These are phyloP conservation scores for Geophilus truncorum DNA, from an alignment of 2,888 invertebrate genomes.

Conservation along the genomic window DNA sequence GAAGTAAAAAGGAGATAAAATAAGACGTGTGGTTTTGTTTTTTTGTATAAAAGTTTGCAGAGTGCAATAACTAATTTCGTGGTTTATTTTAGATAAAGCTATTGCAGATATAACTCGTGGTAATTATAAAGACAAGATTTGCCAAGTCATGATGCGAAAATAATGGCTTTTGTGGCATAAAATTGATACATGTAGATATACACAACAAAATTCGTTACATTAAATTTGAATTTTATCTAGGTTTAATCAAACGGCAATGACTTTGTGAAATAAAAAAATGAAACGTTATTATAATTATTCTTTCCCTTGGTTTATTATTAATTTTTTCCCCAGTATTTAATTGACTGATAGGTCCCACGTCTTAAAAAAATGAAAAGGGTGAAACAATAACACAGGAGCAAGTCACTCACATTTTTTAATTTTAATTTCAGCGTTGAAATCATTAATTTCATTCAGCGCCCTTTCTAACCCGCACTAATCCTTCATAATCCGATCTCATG, in stretches of 20 bases:
- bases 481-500: not conserved
- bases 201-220: not conserved
- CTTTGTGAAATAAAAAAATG: not conserved
- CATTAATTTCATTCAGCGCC: constrained; percentile 11
- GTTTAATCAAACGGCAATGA: not conserved
- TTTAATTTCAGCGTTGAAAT: constrained; percentile 10
- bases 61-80: not conserved
- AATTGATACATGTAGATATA: not conserved
- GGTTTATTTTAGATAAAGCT: not conserved
- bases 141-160: constrained; percentile 1
- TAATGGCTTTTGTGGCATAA: not conserved
- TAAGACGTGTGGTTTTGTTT: not conserved
- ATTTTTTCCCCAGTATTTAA: not conserved
- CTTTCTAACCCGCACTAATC: not conserved
- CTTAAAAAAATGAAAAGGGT: not conserved
- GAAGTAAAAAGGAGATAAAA: not conserved
- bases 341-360: not conserved
- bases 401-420: constrained; percentile 25
- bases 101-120: not conserved
- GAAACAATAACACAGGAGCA: not conserved
- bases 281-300: not conserved
- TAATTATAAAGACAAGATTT: not conserved
- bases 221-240: not conserved
- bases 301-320: not conserved
- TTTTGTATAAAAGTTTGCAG: not conserved